Base-by-base conservation (phyloP, 1,140 invertebrate genomes). In the Thaumatotibia leucotreta region DNA sequence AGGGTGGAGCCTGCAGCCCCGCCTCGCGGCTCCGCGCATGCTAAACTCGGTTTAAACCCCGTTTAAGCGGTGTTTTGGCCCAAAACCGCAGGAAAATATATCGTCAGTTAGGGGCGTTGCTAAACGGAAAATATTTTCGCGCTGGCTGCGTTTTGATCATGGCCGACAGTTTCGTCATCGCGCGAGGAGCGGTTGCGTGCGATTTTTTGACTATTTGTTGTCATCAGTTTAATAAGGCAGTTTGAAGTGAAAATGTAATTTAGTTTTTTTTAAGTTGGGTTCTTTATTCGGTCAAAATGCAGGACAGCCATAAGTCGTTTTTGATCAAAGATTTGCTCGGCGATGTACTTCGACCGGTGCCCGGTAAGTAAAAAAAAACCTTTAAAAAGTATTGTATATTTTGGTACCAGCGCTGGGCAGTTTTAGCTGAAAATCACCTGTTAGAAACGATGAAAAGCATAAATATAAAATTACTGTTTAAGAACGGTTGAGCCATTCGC, bases 261-360 rank as follows among this genome's bases (percentile, higher is more conserved):
- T 32, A 5, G 11, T 54, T 10, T 33, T 58, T 24, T 24, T 9
- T 17, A 45, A 20, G 1, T 52, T 23, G 33, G 22, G n/a, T n/a
- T 73, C 72, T 76, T 78, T 75, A 67, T 61, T 32, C 63, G 33
- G 72, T 76, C 80, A 14, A 76, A 61, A 88, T 91, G 90, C 87
- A 95, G 82, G 95, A 96, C 84, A 93, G 91, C 69, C 94, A 95
- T 69, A 96, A 96, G 79, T 96, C 95, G 1, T 96, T 96, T 84
- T 83, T 96, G 11, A 96, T 96, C 67, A 93, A 94, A 72, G 95
- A 96, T 84, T 92, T 96, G 14, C 91, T 96, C 11, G 95, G 95
- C 1, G 95, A 96, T 76, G 94, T 96, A 54, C 88, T 96, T 67
- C 88, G 92, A 33, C 92, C 93, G 14, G 92, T 45, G 14, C 1